Evolutionary conservation across 2,888 invertebrate genomes (phyloP).

Genomic region (Thera britannica): DNA sequence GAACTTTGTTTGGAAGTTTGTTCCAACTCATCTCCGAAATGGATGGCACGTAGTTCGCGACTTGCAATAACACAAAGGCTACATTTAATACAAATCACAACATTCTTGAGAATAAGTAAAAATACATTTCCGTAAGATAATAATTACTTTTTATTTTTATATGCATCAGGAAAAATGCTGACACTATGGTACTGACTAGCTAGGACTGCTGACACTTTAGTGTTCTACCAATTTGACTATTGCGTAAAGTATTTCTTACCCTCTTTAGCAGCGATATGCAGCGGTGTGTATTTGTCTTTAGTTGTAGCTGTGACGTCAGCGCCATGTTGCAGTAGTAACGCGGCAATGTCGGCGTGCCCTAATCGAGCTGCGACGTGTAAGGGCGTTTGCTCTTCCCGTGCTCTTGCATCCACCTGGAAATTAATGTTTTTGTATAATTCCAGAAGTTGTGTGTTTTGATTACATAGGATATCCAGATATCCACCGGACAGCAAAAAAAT

Average conservation of each 20-base stretch:
- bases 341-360: constrained; percentile 98
- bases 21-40: too few relatives aligned
- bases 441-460: not conserved
- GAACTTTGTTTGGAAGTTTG: too few relatives aligned
- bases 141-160: too few relatives aligned
- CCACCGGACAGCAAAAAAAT: too few relatives aligned
- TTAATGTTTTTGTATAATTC: not conserved
- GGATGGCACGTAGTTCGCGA: too few relatives aligned
- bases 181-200: not conserved
- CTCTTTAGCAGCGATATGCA: constrained; percentile 99
- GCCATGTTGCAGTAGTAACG: constrained; percentile 96
- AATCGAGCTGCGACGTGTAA: constrained; percentile 97
- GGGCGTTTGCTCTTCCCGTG: constrained; percentile 97
- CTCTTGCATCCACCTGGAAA: constrained; percentile 86
- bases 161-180: constrained; percentile 2
- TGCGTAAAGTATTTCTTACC: constrained; percentile 74
- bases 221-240: not conserved
- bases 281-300: constrained; percentile 97
- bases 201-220: constrained; percentile 4
- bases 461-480: too few relatives aligned
- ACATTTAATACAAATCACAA: too few relatives aligned
- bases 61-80: too few relatives aligned
- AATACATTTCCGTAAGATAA: too few relatives aligned
- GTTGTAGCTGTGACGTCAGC: constrained; percentile 95
- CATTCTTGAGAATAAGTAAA: too few relatives aligned